Base-by-base conservation (phyloP, 2,888 invertebrate species). In the Spodoptera exigua region DNA sequence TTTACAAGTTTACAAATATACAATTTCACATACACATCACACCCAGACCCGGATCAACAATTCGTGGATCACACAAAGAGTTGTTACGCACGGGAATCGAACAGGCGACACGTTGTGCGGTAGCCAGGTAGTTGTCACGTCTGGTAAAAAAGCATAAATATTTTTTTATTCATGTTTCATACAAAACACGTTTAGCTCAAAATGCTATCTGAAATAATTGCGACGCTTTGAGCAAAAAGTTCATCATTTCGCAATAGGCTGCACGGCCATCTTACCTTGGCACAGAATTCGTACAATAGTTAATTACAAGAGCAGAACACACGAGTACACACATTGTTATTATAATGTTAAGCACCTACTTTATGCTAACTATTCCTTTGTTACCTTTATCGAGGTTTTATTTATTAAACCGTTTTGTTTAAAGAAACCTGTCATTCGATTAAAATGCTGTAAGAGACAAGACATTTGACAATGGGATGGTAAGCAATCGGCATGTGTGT, bases 281-380 rank as follows among this genome's bases (percentile, higher is more conserved):
- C 87, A 81, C 81, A 79, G 82, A 83, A 87, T 85, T 80, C 76
- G 78, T 79, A 85, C 81, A 87, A 85, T 84, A 78, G 75, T 73
- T 83, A 84, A 86, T 86, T 84, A 83, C 11, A 36, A 56, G 60
- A 66, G 73, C 70, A 70, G 70, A 64, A 69, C 46, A 53, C 61
- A 56, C 18, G 54, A 37, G 47, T n/a, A 55, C 27, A 27, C 27
- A 27, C 54, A 64, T 79, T 79, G 67, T 80, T 79, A 60, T 76
- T 73, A 68, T 75, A 74, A 80, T 78, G 52, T 68, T 70, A 54
- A 49, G 70, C 54, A 61, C 67, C 60, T 73, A 72, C 59, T 57
- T 61, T 67, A 68, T 63, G 68, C 48, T 59, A 49, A 44, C 36
- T 9, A 47, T 44, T 59, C 56, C 18, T 49, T 41, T 54, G 35